A percentile compares a stretch with the other conserved stretches of the same genome.
Evolutionary conservation across 2,888 invertebrate species (phyloP).

Genomic region (Protula sp.): DNA sequence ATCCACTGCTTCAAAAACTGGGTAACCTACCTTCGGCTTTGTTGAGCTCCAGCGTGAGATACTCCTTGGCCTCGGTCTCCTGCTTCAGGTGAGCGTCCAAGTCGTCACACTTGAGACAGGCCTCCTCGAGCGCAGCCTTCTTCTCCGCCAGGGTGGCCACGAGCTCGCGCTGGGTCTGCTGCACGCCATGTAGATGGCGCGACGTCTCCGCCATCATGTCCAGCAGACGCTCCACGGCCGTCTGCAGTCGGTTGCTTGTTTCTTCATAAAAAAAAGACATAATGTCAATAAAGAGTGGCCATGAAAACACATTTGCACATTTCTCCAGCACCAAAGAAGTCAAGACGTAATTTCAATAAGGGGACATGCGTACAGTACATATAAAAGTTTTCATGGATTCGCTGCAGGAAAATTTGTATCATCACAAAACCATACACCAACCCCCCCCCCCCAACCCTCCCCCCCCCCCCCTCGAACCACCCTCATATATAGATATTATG

Average conservation of each 20-base stretch:
- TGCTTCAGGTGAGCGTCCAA: slow-evolving; percentile 29
- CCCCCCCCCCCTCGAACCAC: too few species aligned
- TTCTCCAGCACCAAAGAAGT: too few species aligned
- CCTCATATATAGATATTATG: too few species aligned
- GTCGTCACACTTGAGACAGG: slow-evolving; percentile 26
- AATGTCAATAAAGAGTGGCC: too few species aligned
- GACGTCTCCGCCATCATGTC: slow-evolving; percentile 38
- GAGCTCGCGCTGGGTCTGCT: not conserved
- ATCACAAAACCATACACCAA: too few species aligned
- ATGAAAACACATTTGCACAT: too few species aligned
- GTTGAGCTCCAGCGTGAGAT: slow-evolving; percentile 47
- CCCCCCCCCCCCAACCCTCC: too few species aligned
- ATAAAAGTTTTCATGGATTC: too few species aligned
- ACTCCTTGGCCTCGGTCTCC: slow-evolving; percentile 44
- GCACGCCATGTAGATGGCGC: slow-evolving; percentile 2
- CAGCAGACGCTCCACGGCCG: slow-evolving; percentile 38
- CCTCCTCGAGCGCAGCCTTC: slow-evolving; percentile 33
- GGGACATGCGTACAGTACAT: too few species aligned
- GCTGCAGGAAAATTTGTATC: too few species aligned
- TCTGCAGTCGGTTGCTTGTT: slow-evolving; percentile 30
- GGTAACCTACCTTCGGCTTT: slow-evolving; percentile 51
- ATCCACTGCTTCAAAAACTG: too few species aligned
- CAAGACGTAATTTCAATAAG: too few species aligned
- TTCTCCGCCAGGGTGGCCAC: slow-evolving; percentile 4
- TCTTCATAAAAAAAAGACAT: slow-evolving; percentile 9